Percentiles rank a stretch among this genome's conserved stretches.
Evolutionary conservation across 1,140 invertebrate genomes (phyloP).

Genomic region (Drosophila repletoides): DNA sequence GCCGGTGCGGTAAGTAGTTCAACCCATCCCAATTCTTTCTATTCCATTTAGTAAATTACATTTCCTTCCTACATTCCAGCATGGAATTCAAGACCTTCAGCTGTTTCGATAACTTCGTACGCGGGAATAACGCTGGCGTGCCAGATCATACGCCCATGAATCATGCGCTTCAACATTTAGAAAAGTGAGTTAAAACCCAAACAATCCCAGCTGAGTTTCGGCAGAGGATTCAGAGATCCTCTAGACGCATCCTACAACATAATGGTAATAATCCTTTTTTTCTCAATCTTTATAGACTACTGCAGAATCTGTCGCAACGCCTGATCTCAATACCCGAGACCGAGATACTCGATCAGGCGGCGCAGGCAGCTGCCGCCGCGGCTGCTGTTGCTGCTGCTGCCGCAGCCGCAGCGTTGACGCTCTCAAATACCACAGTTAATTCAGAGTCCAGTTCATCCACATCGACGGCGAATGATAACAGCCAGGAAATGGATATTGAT

Average conservation of each 20-base stretch:
- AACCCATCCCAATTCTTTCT: neutral
- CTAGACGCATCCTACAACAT: no score
- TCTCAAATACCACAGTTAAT: slow-evolving; percentile 63
- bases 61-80: slow-evolving; percentile 82
- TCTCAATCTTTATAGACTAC: slow-evolving; percentile 79
- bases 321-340: slow-evolving; percentile 84
- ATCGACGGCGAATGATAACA: slow-evolving; percentile 57
- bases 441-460: slow-evolving; percentile 58
- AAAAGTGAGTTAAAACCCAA: slow-evolving; percentile 82
- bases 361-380: slow-evolving; percentile 60
- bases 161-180: slow-evolving; percentile 87
- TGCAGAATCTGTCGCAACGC: slow-evolving; percentile 84
- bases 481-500: slow-evolving; percentile 84
- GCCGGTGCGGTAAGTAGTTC: slow-evolving; percentile 84
- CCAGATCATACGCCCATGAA: slow-evolving; percentile 88
- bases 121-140: slow-evolving; percentile 88
- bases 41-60: no score
- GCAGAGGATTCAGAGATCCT: no score
- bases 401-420: slow-evolving; percentile 59
- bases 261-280: slow-evolving; percentile 37
- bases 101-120: slow-evolving; percentile 94
- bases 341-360: slow-evolving; percentile 82
- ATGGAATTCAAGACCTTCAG: slow-evolving; percentile 92
- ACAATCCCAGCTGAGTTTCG: neutral
- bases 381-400: slow-evolving; percentile 72